Conservation (phyloP, 2,888 invertebrate species). For the Diadegma fenestrale region DNA sequence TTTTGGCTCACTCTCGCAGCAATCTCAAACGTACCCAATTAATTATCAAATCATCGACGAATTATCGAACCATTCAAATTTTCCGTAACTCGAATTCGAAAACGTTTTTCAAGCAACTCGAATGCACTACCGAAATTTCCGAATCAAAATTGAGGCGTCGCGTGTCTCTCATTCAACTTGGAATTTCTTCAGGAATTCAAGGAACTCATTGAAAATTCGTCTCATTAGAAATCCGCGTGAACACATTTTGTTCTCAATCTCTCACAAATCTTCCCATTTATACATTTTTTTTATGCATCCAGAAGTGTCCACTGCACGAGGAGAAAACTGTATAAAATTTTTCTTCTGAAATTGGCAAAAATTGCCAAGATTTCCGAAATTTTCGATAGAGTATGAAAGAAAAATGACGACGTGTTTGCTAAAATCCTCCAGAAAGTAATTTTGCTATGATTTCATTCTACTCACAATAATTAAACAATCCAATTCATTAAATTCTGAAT, state of each 20-base stretch:
- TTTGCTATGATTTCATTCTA: too few species aligned
- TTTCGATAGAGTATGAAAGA: too few species aligned
- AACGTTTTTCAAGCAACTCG: neutral
- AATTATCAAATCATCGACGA: too few species aligned
- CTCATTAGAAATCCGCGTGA: neutral
- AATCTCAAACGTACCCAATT: constrained; percentile 70
- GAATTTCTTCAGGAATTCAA: neutral
- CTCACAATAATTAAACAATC: too few species aligned
- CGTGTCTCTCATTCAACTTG: neutral
- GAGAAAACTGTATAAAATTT: too few species aligned
- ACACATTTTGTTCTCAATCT: neutral
- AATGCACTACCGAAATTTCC: neutral
- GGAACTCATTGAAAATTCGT: neutral
- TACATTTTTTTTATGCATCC: neutral
- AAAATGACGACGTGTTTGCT: too few species aligned
- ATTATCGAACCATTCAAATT: too few species aligned
- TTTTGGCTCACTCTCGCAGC: neutral
- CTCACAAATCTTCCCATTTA: neutral
- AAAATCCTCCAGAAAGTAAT: too few species aligned
- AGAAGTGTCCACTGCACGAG: neutral
- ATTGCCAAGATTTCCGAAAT: too few species aligned
- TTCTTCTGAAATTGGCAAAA: too few species aligned
- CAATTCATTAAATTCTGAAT: too few species aligned
- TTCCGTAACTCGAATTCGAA: too few species aligned
- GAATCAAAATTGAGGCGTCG: neutral